Conservation (phyloP, 2,113 vertebrate species). For the Tragelaphus scriptus region DNA sequence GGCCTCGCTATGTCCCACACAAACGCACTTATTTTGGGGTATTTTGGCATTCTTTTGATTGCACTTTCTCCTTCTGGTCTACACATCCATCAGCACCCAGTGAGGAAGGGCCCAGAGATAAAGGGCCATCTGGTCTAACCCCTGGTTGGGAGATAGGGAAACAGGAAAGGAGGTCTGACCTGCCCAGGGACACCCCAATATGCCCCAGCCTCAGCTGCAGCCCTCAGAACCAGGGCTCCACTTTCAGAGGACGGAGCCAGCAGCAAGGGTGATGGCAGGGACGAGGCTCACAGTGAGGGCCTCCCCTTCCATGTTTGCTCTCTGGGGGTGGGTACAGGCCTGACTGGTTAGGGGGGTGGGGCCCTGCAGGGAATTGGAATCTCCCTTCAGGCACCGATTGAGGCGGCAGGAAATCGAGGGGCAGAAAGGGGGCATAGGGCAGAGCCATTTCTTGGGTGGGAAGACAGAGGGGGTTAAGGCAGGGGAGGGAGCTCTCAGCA, state of each 20-base stretch:
- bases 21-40: accelerated
- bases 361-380: not conserved
- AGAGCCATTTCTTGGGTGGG: not conserved
- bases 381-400: not conserved
- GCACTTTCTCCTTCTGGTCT: not conserved
- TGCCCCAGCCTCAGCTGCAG: not conserved
- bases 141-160: not conserved
- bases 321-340: not conserved
- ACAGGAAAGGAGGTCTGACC: not conserved
- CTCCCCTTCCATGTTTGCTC: not conserved
- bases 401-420: not conserved
- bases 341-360: not conserved
- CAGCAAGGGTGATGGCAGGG: accelerated
- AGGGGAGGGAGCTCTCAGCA: no score
- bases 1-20: no score
- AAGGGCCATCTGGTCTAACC: not conserved
- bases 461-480: no score
- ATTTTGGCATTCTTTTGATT: not conserved
- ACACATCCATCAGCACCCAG: not conserved
- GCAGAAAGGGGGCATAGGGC: not conserved
- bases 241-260: not conserved
- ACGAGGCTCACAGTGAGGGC: no score
- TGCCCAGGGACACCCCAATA: not conserved
- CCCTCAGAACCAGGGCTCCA: not conserved
- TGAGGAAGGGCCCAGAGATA: not conserved